phyloP scores from a whole-genome alignment of 37 sponge, comb jelly and placozoan genomes.

The Chondrilla cf. caribensis region DNA sequence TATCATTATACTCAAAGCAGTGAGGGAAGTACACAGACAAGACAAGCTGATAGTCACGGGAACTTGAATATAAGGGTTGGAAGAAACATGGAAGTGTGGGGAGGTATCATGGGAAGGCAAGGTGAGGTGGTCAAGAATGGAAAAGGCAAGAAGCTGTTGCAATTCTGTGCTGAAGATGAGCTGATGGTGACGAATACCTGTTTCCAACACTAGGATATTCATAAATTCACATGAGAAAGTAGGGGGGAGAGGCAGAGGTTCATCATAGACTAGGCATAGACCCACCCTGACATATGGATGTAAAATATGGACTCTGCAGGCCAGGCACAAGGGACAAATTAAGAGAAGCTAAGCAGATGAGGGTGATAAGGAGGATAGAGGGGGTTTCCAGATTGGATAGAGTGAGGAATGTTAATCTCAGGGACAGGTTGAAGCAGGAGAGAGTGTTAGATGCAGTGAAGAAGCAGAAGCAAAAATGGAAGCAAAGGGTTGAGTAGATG shows the following conservation, averaged over 20 bases:
- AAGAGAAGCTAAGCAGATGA: too few relatives aligned
- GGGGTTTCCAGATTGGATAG: too few relatives aligned
- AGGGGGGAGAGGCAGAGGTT: neutral
- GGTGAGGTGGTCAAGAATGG: constrained; percentile 22
- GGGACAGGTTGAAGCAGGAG: too few relatives aligned
- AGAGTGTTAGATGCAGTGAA: too few relatives aligned
- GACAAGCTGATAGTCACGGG: constrained; percentile 19
- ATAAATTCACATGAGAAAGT: constrained; percentile 7
- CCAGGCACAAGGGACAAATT: too few relatives aligned
- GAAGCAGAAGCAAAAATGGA: too few relatives aligned
- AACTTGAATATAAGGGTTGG: constrained; percentile 9
- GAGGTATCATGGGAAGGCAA: constrained; percentile 16
- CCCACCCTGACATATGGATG: neutral
- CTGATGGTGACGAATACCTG: constrained; percentile 8
- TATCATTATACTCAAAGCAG: neutral
- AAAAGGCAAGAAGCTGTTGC: constrained; percentile 4
- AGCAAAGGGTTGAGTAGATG: too few relatives aligned
- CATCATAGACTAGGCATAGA: constrained; percentile 18
- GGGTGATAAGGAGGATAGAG: too few relatives aligned
- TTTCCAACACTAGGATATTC: constrained; percentile 8
- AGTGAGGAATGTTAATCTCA: too few relatives aligned
- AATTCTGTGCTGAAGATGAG: constrained; percentile 15
- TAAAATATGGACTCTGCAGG: too few relatives aligned
- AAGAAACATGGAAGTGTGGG: constrained; percentile 15
- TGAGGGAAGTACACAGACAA: constrained; percentile 12